Base-by-base conservation (phyloP, 2,113 vertebrate species). In the Neoarius graeffei region DNA sequence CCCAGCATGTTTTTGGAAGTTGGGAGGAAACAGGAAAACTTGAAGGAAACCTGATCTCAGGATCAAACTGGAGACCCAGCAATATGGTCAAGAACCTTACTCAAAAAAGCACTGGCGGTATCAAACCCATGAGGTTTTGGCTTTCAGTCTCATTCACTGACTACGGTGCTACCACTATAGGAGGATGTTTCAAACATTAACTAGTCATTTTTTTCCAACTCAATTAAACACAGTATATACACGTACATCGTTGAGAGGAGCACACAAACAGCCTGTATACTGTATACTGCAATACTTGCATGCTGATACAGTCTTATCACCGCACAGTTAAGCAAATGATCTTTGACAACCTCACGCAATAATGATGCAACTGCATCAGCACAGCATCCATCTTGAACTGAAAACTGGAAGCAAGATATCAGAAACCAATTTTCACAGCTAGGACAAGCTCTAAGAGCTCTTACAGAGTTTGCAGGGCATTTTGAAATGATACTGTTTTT, bases 401-500 rank as follows among this genome's bases (percentile, higher is more conserved):
- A 52, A 77, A 14, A 6, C 48, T 27, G 42, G 6, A 50, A n/a
- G 35, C 14, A 23, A 52, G 8, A 62, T 10, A n/a, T 27, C 35
- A 27, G 48, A 27, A 35, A 57, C 25, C 19, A 20, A 25, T 56
- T 35, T 79, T 48, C 35, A 80, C 14, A 57, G 74, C 35, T 5
- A 10, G 42, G 35, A 76, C 59, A 77, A 48, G 25, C 17, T 54
- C 48, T 35, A 48, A 76, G 8, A 62, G 14, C 19, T 5, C 59
- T 57, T 3, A 25, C 9, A 73, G 62, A 71, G n/a, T 50, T 35
- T 35, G 2, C 35, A 76, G 35, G 15, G 52, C 84, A 50, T 48
- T 59, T 13, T 25, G 9, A 85, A 76, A 48, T 60, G 54, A 50
- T 85, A 60, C 62, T 85, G 71, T 42, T 74, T 76, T 85, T 73